Evolutionary conservation across 92 coral and sea anemone species (phyloP), one percentile per base, ranked within the genome.

Genomic region (Actinernus sp.): DNA sequence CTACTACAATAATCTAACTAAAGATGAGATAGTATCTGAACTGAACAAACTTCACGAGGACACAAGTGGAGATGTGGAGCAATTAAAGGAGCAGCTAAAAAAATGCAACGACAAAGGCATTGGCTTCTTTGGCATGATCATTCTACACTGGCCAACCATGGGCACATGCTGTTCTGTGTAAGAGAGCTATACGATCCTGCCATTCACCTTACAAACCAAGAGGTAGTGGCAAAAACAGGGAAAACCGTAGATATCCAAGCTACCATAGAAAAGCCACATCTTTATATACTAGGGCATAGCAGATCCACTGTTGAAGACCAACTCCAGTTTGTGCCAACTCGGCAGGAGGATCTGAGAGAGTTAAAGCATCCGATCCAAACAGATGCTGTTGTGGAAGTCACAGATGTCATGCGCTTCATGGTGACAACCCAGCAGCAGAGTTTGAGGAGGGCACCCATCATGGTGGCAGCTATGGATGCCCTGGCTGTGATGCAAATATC

Each of bases 41-140:
- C 75, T 68, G 0, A 22, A 12, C n/a, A 11, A 37, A 25, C 3
- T 68, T 0, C 8, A 40, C 28, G 63, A 54, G n/a, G 6, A 1
- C 30, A 24, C 44, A 13, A 17, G 26, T 3, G 27, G 26, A 14
- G 11, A 4, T 0, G 13, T 47, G 13, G 59, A 65, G 20, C 58
- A 65, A 18, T 48, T 26, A 44, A 65, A 65, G 25, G 19, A 30
- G 4, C 3, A 49, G 26, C 62, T 68, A 23, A 68, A 65, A 22
- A 3, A 13, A 2, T 11, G 9, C 2, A 27, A 19, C 18, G 73
- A 1, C 27, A 18, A 45, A 32, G 62, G 30, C 18, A 68, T 26
- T 68, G 75, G 75, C 39, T 53, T 16, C 25, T 40, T 14, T 68
- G 75, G 75, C 75, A 68, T 40, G 64, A 68, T 53, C 75, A 68